These are phyloP conservation scores for Forpus xanthops DNA, from an alignment of 2,797 vertebrate species.

Conservation along the genomic window DNA sequence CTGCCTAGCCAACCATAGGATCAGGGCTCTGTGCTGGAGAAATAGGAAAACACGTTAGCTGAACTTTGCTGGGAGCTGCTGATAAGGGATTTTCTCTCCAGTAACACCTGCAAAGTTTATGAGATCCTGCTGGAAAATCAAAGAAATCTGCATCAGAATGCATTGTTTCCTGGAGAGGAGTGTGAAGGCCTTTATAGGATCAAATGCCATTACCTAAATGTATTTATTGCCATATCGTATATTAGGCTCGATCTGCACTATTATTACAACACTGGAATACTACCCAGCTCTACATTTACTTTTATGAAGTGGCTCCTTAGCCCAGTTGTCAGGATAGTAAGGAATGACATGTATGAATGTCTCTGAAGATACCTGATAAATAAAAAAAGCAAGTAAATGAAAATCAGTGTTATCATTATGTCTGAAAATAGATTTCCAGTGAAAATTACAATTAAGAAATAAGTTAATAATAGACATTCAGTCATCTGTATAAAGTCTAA, in stretches of 20 bases:
- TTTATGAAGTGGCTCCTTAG: neutral
- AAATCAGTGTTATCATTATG: neutral
- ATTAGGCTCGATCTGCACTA: neutral
- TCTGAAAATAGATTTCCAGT: neutral
- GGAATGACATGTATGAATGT: neutral
- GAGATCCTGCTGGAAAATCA: slow-evolving; percentile 36
- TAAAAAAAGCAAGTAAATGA: neutral
- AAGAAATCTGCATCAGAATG: slow-evolving; percentile 65
- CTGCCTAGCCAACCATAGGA: neutral
- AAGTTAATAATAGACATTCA: neutral
- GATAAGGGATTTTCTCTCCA: neutral
- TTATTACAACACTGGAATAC: neutral
- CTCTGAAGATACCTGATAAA: neutral
- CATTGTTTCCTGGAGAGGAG: slow-evolving; percentile 42
- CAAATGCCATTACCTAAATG: slow-evolving; percentile 5
- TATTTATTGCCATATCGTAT: slow-evolving; percentile 64
- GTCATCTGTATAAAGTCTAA: neutral
- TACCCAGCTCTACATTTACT: neutral
- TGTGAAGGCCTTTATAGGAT: slow-evolving; percentile 30
- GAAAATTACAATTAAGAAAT: neutral
- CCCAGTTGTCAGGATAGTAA: neutral
- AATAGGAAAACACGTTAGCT: neutral
- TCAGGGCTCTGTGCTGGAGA: neutral
- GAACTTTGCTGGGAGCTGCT: neutral
- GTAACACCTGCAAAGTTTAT: slow-evolving; percentile 60